Base-by-base conservation (phyloP, 2,113 vertebrate genomes). In the Etheostoma spectabile region DNA sequence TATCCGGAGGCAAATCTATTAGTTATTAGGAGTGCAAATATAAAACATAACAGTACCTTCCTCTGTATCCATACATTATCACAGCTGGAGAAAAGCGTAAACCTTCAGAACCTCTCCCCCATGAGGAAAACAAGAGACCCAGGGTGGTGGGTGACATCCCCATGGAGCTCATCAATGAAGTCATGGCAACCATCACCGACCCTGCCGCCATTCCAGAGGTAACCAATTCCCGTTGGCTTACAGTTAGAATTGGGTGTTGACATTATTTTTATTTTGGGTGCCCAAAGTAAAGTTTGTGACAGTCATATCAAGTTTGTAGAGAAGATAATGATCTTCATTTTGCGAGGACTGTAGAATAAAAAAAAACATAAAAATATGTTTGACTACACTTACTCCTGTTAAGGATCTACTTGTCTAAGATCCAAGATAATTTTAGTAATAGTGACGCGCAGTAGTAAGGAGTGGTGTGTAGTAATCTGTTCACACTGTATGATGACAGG, bases 161-260 rank as follows among this genome's bases (percentile, higher is more conserved):
- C 27, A 94, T 99, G 95, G 98, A 99, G 77, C 93, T 99, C 87
- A 98, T 99, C 91, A 97, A 96, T 3, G 98, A 99, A 94, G 98
- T 99, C 77, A 99, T 99, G 98, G 97, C 98, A 24, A 99, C 98
- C 75, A 99, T 99, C 90, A 96, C 97, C 8, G 98, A 99, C 91
- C 97, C 98, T 74, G 93, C 96, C 11, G 95, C 97, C 33, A 96
- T 99, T 95, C 93, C 93, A 76, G 93, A 95, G 92, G 93, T 94
- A 86, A 62, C 12, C 2, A n/a, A 5, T 45, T 80, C 57, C 13
- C 48, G 19, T 5, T 55, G 76, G 35, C 4, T 15, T 21, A 52
- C 15, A 48, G 24, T 27, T 35, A 15, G 7, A 46, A 18, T 19
- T 4, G 3, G 6, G 8, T 15, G 46, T 35, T 61, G 12, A 33